Evolutionary conservation across 2,888 invertebrate genomes (phyloP).

Genomic region (Heliconius ismenius): DNA sequence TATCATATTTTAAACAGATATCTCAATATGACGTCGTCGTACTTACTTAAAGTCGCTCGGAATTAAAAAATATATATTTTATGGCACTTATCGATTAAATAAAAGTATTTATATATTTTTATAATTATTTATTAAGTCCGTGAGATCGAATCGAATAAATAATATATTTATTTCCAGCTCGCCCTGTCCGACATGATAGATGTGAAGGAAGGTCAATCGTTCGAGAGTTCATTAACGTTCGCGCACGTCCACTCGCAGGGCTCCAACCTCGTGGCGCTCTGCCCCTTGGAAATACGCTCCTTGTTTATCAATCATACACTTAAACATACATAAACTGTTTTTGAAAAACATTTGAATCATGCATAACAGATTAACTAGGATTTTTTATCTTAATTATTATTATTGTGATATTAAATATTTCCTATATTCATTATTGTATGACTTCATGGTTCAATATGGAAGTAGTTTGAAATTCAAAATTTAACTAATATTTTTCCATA

Average conservation of each 20-base stretch:
- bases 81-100: not conserved
- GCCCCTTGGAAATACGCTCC: constrained; percentile 83
- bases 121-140: too few relatives aligned
- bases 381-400: constrained; percentile 10
- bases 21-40: too few relatives aligned
- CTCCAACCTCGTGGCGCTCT: constrained; percentile 65
- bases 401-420: constrained; percentile 7
- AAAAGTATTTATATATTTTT: not conserved
- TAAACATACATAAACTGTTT: constrained; percentile 48
- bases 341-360: too few relatives aligned
- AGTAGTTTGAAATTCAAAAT: not conserved
- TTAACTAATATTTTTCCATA: not conserved
- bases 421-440: constrained; percentile 3
- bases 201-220: constrained; percentile 60
- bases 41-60: too few relatives aligned
- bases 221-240: constrained; percentile 80
- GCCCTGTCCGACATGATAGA: constrained; percentile 76
- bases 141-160: too few relatives aligned
- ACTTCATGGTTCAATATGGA: not conserved
- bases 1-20: too few relatives aligned
- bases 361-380: not conserved
- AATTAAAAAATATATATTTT: not conserved
- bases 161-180: constrained; percentile 60
- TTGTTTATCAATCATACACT: constrained; percentile 71
- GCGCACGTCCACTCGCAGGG: constrained; percentile 58